Base-by-base conservation (phyloP, 2,797 vertebrate species). In the Poecilia gillii region DNA sequence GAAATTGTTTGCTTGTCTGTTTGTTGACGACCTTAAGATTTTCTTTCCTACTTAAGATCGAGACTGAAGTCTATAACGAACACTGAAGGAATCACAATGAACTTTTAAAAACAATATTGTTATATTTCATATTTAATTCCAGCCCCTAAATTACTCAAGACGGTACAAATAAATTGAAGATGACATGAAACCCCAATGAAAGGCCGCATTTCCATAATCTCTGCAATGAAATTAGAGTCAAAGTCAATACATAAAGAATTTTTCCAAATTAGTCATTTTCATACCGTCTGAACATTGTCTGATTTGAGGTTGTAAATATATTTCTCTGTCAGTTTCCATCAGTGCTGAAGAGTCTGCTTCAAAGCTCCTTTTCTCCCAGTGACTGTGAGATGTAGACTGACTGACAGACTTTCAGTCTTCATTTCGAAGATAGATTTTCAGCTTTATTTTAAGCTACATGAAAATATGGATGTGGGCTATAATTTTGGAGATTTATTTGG, bases 401-500 rank as follows among this genome's bases (percentile, higher is more conserved):
- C 82, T 73, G 83, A 90, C 85, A 81, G 78, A 72, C 28, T 81
- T 81, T 93, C 84, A 57, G 80, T 86, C 88, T 90, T 93, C 85
- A 90, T 91, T 90, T 90, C 47, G 12, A 79, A 81, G 88, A 90
- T 87, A 82, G 66, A 88, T 91, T 90, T 90, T 81, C 88, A 89
- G 75, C 70, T 79, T 93, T 73, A 87, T 89, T 93, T 91, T 87
- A 90, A 89, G 82, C 85, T 84, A 85, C 87, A 83, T 41, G 75
- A 84, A 86, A 88, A 88, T 84, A 75, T 18, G 49, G 53, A 79
- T 77, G 79, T 73, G 74, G 66, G 73, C 87, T 86, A 88, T 93
- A 88, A 93, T 93, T 94, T 85, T 41, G 66, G 33, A 89, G 93
- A 94, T 94, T 94, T 94, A 95, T 92, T 83, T 79, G 66, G 53